phyloP scores from a whole-genome alignment of 2,113 vertebrate species.

The Genyomyrus donnyi region DNA sequence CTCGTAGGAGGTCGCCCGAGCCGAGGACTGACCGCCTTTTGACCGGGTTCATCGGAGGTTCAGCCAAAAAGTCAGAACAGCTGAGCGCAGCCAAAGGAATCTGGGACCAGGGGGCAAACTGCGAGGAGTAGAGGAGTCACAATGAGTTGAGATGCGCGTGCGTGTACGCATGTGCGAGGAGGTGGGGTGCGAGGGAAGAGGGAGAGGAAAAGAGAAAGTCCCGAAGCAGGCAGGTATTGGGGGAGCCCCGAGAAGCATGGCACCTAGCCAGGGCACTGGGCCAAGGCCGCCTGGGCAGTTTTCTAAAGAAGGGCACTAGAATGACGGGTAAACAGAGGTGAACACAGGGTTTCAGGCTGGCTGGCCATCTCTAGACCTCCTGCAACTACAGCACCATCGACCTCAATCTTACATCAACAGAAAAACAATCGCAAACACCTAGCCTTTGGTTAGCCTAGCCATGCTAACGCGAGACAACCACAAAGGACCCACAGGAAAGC shows the following conservation, averaged over 20 bases:
- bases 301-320: background rate
- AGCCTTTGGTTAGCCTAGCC: background rate
- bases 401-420: background rate
- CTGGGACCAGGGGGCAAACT: background rate
- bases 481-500: background rate
- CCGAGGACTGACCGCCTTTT: background rate
- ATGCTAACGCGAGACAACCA: background rate
- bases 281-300: background rate
- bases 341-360: background rate
- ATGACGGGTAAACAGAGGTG: background rate
- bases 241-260: background rate
- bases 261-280: background rate
- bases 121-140: background rate
- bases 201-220: background rate
- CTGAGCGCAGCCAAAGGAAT: constrained; percentile 15
- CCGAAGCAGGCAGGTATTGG: background rate
- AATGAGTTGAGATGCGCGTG: background rate
- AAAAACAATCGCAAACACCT: background rate
- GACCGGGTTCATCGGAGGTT: constrained; percentile 15
- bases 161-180: background rate
- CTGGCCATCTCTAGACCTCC: background rate
- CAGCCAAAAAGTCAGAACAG: constrained; percentile 9
- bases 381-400: no score
- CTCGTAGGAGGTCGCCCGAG: background rate
- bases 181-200: background rate